Percentiles rank a stretch among this genome's conserved stretches.
phyloP scores from a whole-genome alignment of 2,888 invertebrate species.

The Drosophila nr. fundita region DNA sequence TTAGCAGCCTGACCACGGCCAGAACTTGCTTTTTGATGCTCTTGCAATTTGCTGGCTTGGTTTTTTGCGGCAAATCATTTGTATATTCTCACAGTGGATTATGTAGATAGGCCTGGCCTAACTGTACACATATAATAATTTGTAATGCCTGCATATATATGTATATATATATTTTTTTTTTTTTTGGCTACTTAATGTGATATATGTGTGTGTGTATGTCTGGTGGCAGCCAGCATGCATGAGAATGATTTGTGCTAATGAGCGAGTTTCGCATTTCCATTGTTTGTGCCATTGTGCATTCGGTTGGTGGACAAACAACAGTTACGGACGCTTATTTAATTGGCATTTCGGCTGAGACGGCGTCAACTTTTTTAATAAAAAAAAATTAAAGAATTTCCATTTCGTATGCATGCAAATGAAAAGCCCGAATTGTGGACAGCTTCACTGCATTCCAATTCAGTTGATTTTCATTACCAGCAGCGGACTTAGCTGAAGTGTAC shows the following conservation, averaged over 20 bases:
- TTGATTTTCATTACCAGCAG: conserved; percentile 79
- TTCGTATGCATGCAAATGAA: conserved; percentile 69
- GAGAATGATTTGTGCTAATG: conserved; percentile 75
- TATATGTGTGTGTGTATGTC: conserved; percentile 27
- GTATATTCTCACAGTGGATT: conserved; percentile 78
- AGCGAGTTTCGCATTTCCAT: conserved; percentile 42
- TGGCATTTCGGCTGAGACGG: conserved; percentile 55
- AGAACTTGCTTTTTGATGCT: conserved; percentile 51
- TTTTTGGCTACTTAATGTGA: conserved; percentile 34
- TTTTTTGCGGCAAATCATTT: conserved; percentile 73
- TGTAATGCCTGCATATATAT: conserved; percentile 64
- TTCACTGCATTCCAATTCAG: conserved; percentile 72
- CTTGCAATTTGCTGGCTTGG: conserved; percentile 60
- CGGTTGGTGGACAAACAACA: conserved; percentile 33
- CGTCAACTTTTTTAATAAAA: conserved; percentile 75
- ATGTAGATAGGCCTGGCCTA: conserved; percentile 37
- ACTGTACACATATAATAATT: conserved; percentile 65
- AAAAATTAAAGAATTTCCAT: conserved; percentile 46
- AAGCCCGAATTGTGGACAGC: conserved; percentile 74
- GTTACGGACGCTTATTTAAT: conserved; percentile 61
- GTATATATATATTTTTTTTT: conserved; percentile 1
- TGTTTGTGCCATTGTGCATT: conserved; percentile 12
- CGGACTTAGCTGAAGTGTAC: conserved; percentile 48
- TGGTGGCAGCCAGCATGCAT: conserved; percentile 54
- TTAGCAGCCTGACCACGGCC: conserved; percentile 77